A percentile compares a stretch with the other conserved stretches of the same genome.
Conservation (phyloP, 2,888 invertebrate species). For the Odontocerum albicorne region DNA sequence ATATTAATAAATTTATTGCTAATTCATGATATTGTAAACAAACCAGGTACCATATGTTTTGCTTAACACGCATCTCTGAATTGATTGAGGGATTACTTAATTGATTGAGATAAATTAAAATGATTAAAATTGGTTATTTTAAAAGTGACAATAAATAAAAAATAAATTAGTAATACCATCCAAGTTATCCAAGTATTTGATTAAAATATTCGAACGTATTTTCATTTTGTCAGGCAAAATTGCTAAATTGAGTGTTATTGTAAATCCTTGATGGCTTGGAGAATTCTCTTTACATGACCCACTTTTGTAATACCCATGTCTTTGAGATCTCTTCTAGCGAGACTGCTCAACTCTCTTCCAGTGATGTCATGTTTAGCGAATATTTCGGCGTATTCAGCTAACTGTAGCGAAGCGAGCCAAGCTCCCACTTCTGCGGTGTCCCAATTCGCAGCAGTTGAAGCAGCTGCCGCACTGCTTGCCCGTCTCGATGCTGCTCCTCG, state of each 20-base stretch:
- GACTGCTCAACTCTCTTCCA: conserved; percentile 82
- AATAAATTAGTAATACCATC: too few species aligned
- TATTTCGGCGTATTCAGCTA: conserved; percentile 88
- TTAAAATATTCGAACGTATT: background rate
- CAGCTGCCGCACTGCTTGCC: conserved; percentile 39
- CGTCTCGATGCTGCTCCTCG: conserved; percentile 48
- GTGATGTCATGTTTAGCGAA: conserved; percentile 91
- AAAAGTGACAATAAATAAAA: too few species aligned
- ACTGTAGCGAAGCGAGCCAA: conserved; percentile 88
- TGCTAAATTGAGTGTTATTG: conserved; percentile 16
- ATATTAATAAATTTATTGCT: too few species aligned
- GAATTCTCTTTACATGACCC: conserved; percentile 93
- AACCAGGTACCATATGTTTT: too few species aligned
- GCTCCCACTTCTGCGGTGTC: conserved; percentile 84
- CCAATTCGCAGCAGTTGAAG: conserved; percentile 63
- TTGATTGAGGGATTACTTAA: too few species aligned
- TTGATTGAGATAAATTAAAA: too few species aligned
- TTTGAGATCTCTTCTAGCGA: conserved; percentile 84
- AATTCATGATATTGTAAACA: too few species aligned
- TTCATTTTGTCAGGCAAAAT: too few species aligned
- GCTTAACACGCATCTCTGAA: too few species aligned
- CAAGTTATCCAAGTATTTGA: background rate
- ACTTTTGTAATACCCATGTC: conserved; percentile 94
- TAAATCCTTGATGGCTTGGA: conserved; percentile 89
- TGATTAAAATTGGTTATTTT: too few species aligned